These are phyloP conservation scores for Drosophila subsilvestris DNA, from an alignment of 2,888 invertebrate species.

Conservation along the genomic window DNA sequence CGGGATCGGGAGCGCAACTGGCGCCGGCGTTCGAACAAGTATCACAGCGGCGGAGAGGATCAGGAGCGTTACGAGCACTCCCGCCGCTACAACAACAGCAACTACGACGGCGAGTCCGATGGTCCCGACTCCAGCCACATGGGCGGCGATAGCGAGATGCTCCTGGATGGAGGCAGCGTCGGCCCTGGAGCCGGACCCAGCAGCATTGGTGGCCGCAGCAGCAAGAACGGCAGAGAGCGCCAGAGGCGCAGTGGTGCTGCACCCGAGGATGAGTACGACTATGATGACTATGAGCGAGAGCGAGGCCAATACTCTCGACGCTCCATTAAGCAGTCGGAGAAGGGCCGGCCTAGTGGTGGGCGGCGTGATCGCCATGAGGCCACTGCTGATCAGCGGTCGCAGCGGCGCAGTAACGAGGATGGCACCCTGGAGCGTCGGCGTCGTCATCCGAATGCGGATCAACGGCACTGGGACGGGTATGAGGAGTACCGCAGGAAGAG, in stretches of 20 bases:
- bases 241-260: conserved; percentile 51
- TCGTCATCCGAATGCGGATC: conserved; percentile 45
- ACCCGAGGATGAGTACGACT: conserved; percentile 58
- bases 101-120: conserved; percentile 68
- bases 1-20: conserved; percentile 55
- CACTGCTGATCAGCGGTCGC: conserved; percentile 13
- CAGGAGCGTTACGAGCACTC: conserved; percentile 57
- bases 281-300: conserved; percentile 56
- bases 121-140: conserved; percentile 32
- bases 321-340: conserved; percentile 71
- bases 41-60: conserved; percentile 60
- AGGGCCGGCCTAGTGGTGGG: conserved; percentile 53
- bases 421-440: conserved; percentile 65
- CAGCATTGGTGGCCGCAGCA: conserved; percentile 52
- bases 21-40: conserved; percentile 50
- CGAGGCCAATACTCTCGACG: conserved; percentile 51
- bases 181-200: conserved; percentile 24
- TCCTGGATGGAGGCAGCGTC: conserved; percentile 19
- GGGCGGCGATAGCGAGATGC: conserved; percentile 4
- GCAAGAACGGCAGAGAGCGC: conserved; percentile 48
- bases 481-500: conserved; percentile 83
- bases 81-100: conserved; percentile 60
- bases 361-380: neutral
- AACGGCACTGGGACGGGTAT: conserved; percentile 70
- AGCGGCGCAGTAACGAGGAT: conserved; percentile 43